Percentiles rank a stretch among this genome's conserved stretches.
These are phyloP conservation scores for Chymomyza caudatula DNA, from an alignment of 2,888 invertebrate genomes.

Conservation along the genomic window DNA sequence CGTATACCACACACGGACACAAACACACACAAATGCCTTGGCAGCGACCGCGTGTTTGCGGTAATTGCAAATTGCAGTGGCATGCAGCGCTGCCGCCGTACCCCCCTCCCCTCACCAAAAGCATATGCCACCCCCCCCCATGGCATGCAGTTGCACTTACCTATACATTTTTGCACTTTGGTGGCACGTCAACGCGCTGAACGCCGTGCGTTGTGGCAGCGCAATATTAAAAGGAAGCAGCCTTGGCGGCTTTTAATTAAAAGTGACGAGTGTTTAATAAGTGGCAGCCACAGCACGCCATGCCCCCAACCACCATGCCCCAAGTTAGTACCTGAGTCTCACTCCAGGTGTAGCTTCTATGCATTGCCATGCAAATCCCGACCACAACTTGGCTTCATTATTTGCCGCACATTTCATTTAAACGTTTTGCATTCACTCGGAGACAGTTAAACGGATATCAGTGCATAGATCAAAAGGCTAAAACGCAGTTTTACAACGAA, in stretches of 20 bases:
- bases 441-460: neutral
- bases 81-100: slow-evolving; percentile 40
- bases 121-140: slow-evolving; percentile 29
- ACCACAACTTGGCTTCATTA: neutral
- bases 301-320: slow-evolving; percentile 3
- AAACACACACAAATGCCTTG: neutral
- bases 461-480: neutral
- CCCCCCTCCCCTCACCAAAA: slow-evolving; percentile 14
- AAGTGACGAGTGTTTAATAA: slow-evolving; percentile 73
- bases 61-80: slow-evolving; percentile 69
- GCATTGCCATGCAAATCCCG: slow-evolving; percentile 1
- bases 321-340: neutral
- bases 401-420: neutral
- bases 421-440: neutral
- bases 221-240: slow-evolving; percentile 25
- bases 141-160: neutral
- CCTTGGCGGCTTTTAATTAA: slow-evolving; percentile 62
- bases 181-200: slow-evolving; percentile 3
- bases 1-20: neutral
- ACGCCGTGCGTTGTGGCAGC: neutral
- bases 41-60: slow-evolving; percentile 60
- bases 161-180: slow-evolving; percentile 7
- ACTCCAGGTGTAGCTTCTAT: neutral
- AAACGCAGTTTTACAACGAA: no score
- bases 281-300: slow-evolving; percentile 40